These are phyloP conservation scores for Diplogasteroides magnus DNA, from an alignment of 1,140 invertebrate genomes.

Conservation along the genomic window DNA sequence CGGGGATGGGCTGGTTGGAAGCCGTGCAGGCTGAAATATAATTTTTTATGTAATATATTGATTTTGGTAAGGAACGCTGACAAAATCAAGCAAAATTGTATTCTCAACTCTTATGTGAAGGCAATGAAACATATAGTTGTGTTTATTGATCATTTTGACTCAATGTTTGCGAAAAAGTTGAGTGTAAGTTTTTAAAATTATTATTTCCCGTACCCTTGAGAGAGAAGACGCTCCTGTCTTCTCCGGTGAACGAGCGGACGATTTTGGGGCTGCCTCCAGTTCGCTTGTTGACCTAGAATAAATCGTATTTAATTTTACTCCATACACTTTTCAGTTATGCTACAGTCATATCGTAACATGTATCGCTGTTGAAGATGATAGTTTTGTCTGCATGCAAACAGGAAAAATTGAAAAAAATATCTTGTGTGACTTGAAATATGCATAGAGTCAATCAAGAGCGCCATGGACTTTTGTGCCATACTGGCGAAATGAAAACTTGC, in stretches of 20 bases:
- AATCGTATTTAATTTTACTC: no score
- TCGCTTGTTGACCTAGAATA: not conserved
- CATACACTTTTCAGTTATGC: no score
- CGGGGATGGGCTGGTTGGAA: conserved; percentile 47
- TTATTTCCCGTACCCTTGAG: not conserved
- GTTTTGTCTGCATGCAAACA: no score
- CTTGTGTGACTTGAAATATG: no score
- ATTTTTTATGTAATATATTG: no score
- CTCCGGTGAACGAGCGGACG: not conserved
- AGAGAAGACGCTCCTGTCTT: conserved; percentile 14
- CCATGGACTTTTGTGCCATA: not conserved
- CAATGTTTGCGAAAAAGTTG: no score
- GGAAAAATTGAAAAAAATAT: not conserved
- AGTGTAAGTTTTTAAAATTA: not conserved
- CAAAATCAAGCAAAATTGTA: not conserved
- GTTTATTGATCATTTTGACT: not conserved
- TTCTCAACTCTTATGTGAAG: no score
- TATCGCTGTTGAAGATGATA: no score
- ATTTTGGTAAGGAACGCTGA: not conserved
- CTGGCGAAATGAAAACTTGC: not conserved
- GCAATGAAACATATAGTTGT: no score
- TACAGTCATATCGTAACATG: no score
- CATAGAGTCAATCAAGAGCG: no score
- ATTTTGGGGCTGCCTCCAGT: not conserved
- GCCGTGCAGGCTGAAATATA: conserved; percentile 47